phyloP scores from a whole-genome alignment of 2,797 vertebrate species.

The Epinephelus coioides region DNA sequence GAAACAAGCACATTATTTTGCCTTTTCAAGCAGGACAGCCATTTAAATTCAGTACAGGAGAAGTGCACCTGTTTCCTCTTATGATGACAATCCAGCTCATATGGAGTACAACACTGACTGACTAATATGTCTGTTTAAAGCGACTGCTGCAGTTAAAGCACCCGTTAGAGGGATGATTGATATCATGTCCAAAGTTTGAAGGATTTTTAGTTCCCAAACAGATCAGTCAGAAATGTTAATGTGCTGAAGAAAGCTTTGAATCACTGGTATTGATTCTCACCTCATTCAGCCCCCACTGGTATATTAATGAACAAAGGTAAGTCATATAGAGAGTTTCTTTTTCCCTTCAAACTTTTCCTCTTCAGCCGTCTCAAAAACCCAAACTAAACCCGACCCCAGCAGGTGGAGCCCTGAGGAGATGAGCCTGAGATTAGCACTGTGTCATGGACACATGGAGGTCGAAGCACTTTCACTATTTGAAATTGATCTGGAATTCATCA shows the following conservation, averaged over 20 bases:
- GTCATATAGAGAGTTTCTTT: neutral
- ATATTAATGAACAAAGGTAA: neutral
- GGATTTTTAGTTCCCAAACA: neutral
- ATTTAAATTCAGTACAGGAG: neutral
- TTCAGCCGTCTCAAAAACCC: neutral
- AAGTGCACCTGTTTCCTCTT: constrained; percentile 15
- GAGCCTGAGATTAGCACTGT: constrained; percentile 15
- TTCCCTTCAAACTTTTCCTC: constrained; percentile 7
- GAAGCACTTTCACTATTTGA: constrained; percentile 27
- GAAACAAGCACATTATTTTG: neutral
- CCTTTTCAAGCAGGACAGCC: neutral
- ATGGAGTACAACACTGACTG: neutral
- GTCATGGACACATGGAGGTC: constrained; percentile 4
- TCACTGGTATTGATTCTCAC: constrained; percentile 28
- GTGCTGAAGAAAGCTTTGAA: constrained; percentile 13
- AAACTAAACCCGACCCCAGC: constrained; percentile 6
- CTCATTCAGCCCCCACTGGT: neutral
- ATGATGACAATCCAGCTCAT: neutral
- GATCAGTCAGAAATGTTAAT: constrained; percentile 7
- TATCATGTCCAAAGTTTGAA: neutral
- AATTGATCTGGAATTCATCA: constrained; percentile 47
- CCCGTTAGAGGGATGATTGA: neutral
- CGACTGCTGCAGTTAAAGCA: neutral
- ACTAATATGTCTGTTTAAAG: neutral
- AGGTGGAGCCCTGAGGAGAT: constrained; percentile 11